Evolutionary conservation across 2,888 invertebrate species (phyloP), one percentile per base, ranked within the genome.

Genomic region (Patella depressa): DNA sequence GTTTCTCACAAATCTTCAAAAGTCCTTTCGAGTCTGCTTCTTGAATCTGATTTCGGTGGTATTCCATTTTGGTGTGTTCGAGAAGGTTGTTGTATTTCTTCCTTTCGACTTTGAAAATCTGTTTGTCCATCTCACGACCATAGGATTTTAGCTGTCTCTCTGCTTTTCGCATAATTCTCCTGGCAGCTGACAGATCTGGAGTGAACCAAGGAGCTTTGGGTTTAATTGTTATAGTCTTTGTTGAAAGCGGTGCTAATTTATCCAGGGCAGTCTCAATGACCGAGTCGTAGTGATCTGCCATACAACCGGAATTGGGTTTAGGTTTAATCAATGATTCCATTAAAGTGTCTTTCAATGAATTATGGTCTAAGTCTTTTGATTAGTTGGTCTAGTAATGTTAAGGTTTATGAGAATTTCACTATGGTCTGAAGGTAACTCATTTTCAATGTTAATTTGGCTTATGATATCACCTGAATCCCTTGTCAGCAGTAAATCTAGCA

Each of bases 101-200:
- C 59, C 19, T 59, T 19, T 15, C 59, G 19, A n/a, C 19, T n/a
- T 17, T n/a, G 59, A 59, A 19, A 15, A 59, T 17, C 19, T 59
- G 59, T 59, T 59, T 14, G 59, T 59, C 59, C 9, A 59, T 59
- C 59, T 59, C 59, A 59, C 59, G 59, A n/a, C n/a, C 59, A 59
- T 59, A 12, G 17, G 11, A 59, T 59, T 19, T 59, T 7, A 59
- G 59, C 17, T 59, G 59, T 19, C 59, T 14, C 19, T 59, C 59
- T 19, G 59, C 59, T 59, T 2, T 59, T 59, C 59, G 17, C 59
- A 11, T 12, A 59, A 17, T 17, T 59, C 12, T 59, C 59, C 29
- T 29, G 29, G 29, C 29, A 29, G 29, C 59, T 59, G 17, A 59
- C 59, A 59, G 59, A 17, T 59, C 59, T 19, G 59, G 59, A 19